These are phyloP conservation scores for Drosophila anomalata DNA, from an alignment of 2,888 invertebrate genomes.

Conservation along the genomic window DNA sequence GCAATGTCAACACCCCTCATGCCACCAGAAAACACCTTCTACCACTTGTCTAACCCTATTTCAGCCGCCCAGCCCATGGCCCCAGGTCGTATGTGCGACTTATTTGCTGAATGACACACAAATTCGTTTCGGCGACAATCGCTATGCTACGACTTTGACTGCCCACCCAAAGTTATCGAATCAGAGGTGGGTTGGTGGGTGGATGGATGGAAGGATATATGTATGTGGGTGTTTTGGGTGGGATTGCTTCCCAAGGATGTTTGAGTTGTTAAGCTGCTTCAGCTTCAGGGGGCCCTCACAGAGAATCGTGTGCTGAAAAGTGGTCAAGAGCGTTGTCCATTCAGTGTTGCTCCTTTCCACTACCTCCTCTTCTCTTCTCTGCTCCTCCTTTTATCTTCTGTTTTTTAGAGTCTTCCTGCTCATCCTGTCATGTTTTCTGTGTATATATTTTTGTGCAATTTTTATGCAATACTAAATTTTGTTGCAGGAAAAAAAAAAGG, in stretches of 20 bases:
- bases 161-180: constrained; percentile 49
- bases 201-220: too few relatives aligned
- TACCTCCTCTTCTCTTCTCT: constrained; percentile 13
- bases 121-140: constrained; percentile 60
- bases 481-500: constrained; percentile 11
- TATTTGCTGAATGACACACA: constrained; percentile 68
- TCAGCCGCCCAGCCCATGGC: not conserved
- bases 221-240: not conserved
- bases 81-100: constrained; percentile 37
- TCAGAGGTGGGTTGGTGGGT: constrained; percentile 3
- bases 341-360: constrained; percentile 23
- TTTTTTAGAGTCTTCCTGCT: constrained; percentile 14
- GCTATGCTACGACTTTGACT: constrained; percentile 16
- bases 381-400: not conserved
- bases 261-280: constrained; percentile 71
- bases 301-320: constrained; percentile 47
- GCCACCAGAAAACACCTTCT: not conserved
- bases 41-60: not conserved
- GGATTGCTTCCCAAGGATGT: constrained; percentile 46
- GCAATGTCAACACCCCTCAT: constrained; percentile 30
- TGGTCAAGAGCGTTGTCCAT: constrained; percentile 60
- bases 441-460: constrained; percentile 47
- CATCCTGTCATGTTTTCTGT: constrained; percentile 31
- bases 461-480: constrained; percentile 66
- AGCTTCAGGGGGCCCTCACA: constrained; percentile 37